phyloP scores from a whole-genome alignment of 2,113 vertebrate species.

The Rhea americana region DNA sequence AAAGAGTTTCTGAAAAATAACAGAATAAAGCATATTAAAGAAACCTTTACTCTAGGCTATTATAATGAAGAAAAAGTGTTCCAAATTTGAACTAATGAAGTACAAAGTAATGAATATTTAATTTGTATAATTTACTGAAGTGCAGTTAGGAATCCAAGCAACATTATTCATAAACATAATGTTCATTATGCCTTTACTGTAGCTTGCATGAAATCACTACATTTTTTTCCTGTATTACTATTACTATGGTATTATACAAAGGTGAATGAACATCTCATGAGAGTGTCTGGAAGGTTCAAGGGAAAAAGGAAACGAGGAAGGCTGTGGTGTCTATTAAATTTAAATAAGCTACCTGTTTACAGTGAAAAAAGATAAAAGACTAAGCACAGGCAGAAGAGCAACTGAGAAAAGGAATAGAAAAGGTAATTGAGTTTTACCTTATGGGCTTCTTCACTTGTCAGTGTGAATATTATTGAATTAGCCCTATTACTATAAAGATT shows the following conservation, averaged over 20 bases:
- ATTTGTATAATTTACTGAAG: slow-evolving; percentile 84
- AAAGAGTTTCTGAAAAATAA: slow-evolving; percentile 74
- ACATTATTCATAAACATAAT: slow-evolving; percentile 77
- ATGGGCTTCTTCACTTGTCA: slow-evolving; percentile 47
- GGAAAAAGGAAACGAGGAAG: background rate
- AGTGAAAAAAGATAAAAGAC: slow-evolving; percentile 66
- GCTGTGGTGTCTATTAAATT: slow-evolving; percentile 52
- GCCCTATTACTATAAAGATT: slow-evolving; percentile 61
- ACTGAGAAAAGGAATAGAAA: slow-evolving; percentile 52
- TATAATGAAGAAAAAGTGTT: slow-evolving; percentile 80
- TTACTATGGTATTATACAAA: slow-evolving; percentile 40
- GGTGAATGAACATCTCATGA: slow-evolving; percentile 57
- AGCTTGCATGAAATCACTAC: slow-evolving; percentile 61
- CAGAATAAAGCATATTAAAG: slow-evolving; percentile 61
- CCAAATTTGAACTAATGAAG: slow-evolving; percentile 82
- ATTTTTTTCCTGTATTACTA: slow-evolving; percentile 12
- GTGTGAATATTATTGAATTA: slow-evolving; percentile 72
- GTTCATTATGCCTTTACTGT: slow-evolving; percentile 76
- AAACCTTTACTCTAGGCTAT: slow-evolving; percentile 74
- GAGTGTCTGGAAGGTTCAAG: slow-evolving; percentile 55
- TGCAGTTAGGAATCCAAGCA: slow-evolving; percentile 76
- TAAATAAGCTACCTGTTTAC: slow-evolving; percentile 68
- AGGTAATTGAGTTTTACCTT: slow-evolving; percentile 69
- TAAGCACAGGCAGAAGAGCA: slow-evolving; percentile 48
- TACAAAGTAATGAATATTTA: slow-evolving; percentile 86